Base-by-base conservation (phyloP, 2,113 vertebrate species). In the Ammodytes marinus region DNA sequence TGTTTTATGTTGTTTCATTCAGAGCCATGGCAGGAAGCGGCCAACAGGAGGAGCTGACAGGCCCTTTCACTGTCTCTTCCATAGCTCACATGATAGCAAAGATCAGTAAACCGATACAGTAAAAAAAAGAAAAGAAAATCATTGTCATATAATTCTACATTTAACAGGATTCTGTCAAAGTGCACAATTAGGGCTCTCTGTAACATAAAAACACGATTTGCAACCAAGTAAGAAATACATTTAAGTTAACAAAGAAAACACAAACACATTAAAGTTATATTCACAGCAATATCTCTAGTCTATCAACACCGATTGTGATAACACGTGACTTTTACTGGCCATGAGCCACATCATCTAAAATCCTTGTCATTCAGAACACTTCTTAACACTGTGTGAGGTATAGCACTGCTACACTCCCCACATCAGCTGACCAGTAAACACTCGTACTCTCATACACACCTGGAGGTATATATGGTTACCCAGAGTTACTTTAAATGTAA, bases 201-300 rank as follows among this genome's bases (percentile, higher is more conserved):
- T 88, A 83, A 77, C 40, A 85, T 58, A 77, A 67, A 74, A 81
- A 84, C 15, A 84, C 69, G 77, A 83, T 65, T 79, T 76, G 53
- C 50, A 88, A 80, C 68, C 67, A 78, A 69, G 27, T 82, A 83
- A 79, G 10, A 86, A 39, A 88, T 37, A 89, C 49, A 80, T 84
- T 92, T 88, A 92, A 19, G 70, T 75, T 83, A 76, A 89, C 47
- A 85, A 66, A 61, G 49, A 85, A 87, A 78, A 75, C 17, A 65
- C 68, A 68, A 63, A 70, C 61, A 79, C 68, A 76, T 79, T 37
- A 86, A 82, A 82, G 75, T 93, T 87, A 61, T 87, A 84, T 94
- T 94, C 94, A 95, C 94, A 95, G 93, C 92, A 93, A 91, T 82
- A 82, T 80, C 43, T 86, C 73, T 77, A 77, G n/a, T 88, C 86